phyloP scores from a whole-genome alignment of 1,140 invertebrate species.

The Drosophila fuyamai region DNA sequence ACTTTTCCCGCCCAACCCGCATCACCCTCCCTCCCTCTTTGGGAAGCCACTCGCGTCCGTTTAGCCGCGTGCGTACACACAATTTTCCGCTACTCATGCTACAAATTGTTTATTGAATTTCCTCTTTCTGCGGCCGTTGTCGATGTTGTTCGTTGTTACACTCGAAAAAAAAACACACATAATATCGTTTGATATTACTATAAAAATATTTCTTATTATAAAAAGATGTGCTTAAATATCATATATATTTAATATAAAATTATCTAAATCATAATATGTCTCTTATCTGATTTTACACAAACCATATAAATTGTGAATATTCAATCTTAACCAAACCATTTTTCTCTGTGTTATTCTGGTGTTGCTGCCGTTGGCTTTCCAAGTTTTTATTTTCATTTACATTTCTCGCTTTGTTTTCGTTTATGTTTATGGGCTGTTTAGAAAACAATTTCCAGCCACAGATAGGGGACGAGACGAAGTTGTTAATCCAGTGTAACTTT shows the following conservation, averaged over 20 bases:
- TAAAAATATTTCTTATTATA: too few species aligned
- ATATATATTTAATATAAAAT: too few species aligned
- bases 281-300: too few species aligned
- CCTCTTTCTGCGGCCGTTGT: conserved; percentile 63
- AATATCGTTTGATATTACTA: too few species aligned
- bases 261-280: background rate
- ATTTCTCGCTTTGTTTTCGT: conserved; percentile 81
- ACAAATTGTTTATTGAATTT: conserved; percentile 83
- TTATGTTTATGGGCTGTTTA: conserved; percentile 80
- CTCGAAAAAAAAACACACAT: background rate
- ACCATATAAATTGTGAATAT: too few species aligned
- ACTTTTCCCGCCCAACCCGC: conserved; percentile 13
- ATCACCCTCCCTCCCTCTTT: background rate
- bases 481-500: conserved; percentile 72
- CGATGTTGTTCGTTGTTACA: conserved; percentile 19
- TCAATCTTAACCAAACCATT: background rate
- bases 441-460: conserved; percentile 73
- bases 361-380: conserved; percentile 40
- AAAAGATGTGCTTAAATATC: too few species aligned
- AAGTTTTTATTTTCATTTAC: conserved; percentile 80
- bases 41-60: conserved; percentile 56
- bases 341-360: background rate
- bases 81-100: conserved; percentile 83
- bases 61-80: conserved; percentile 81
- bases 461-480: conserved; percentile 26